These are phyloP conservation scores for Branchellion lobata DNA, from an alignment of 2,888 invertebrate genomes.

Conservation along the genomic window DNA sequence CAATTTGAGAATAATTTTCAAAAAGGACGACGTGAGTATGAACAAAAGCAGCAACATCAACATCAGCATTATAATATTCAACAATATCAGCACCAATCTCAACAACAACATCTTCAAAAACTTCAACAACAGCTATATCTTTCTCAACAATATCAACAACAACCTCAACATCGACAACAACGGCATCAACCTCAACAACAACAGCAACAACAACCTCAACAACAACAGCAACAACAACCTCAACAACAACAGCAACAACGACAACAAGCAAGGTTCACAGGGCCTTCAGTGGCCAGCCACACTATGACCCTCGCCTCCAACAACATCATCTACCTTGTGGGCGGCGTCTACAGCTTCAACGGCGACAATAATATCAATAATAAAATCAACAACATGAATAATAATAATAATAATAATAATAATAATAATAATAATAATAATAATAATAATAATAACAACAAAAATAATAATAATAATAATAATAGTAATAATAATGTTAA, in stretches of 20 bases:
- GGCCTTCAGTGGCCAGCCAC: conserved; percentile 77
- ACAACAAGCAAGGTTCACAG: neutral
- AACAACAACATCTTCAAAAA: no score
- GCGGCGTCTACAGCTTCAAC: conserved; percentile 71
- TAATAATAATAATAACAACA: no score
- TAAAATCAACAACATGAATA: conserved; percentile 55
- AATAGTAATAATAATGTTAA: neutral
- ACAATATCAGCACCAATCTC: no score
- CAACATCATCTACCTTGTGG: conserved; percentile 74
- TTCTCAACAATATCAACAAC: no score
- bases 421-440: no score
- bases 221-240: neutral
- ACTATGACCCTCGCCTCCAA: conserved; percentile 78
- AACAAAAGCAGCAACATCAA: no score
- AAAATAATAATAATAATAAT: neutral
- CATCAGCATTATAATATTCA: no score
- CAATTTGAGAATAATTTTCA: no score
- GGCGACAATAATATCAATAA: conserved; percentile 75
- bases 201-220: neutral
- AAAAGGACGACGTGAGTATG: no score
- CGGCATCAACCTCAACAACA: neutral
- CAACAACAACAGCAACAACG: neutral
- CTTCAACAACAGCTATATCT: no score
- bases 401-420: no score
- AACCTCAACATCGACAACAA: neutral